Evolutionary conservation across 1,140 invertebrate genomes (phyloP).

Genomic region (Conus betulinus): DNA sequence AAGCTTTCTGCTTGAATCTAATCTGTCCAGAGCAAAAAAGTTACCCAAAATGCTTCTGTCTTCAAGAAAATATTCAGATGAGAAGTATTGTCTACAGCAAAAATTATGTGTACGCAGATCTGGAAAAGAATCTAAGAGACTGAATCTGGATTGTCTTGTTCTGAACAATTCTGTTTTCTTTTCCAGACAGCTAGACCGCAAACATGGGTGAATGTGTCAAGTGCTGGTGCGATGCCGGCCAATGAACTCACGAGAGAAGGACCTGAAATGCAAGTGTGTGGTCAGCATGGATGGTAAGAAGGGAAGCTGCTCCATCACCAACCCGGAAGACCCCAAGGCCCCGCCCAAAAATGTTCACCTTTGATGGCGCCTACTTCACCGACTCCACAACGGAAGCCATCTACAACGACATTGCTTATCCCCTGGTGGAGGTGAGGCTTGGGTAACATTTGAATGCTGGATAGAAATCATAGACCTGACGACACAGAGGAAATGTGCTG

Average conservation of each 20-base stretch:
- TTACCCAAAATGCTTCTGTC: no score
- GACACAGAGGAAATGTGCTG: not conserved
- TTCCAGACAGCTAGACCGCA: not conserved
- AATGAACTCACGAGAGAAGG: constrained; percentile 86
- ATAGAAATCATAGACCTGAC: not conserved
- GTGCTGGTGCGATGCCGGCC: constrained; percentile 94
- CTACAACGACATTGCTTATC: constrained; percentile 83
- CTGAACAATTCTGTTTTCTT: not conserved
- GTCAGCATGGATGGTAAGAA: constrained; percentile 82
- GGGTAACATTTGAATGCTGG: no score
- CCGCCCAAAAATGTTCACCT: constrained; percentile 84
- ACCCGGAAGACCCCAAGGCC: constrained; percentile 79
- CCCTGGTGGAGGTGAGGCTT: constrained; percentile 81
- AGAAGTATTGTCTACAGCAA: no score
- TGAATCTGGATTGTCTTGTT: no score
- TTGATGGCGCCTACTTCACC: constrained; percentile 83
- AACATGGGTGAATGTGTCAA: constrained; percentile 84
- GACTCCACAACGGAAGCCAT: constrained; percentile 82
- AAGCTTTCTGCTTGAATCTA: no score
- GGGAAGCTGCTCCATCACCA: constrained; percentile 80
- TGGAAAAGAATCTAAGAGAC: no score
- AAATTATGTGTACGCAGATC: no score
- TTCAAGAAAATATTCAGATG: no score
- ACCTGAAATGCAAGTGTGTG: constrained; percentile 85
- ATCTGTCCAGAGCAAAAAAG: no score